Percentiles rank a stretch among this genome's conserved stretches.
These are phyloP conservation scores for Candoia aspera DNA, from an alignment of 2,113 vertebrate species.

Conservation along the genomic window DNA sequence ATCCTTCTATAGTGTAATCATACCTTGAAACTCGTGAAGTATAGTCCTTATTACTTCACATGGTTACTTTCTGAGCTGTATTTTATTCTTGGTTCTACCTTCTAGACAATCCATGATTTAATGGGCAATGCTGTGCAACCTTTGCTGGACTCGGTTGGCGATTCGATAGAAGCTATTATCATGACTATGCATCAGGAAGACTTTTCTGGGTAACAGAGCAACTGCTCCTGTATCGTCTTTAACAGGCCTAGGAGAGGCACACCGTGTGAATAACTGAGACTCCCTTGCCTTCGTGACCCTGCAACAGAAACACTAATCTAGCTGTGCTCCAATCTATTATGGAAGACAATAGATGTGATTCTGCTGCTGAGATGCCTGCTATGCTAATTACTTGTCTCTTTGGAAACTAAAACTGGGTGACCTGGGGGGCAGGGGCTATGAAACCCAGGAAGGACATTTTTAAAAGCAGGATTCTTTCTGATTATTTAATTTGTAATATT, in stretches of 20 bases:
- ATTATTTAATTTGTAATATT: neutral
- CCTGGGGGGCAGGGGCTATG: neutral
- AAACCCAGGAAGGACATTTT: neutral
- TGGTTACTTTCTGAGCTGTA: constrained; percentile 39
- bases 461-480: neutral
- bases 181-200: constrained; percentile 98
- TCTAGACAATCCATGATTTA: constrained; percentile 83
- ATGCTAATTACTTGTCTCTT: neutral
- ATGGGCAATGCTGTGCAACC: constrained; percentile 93
- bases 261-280: neutral
- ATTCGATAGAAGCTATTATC: constrained; percentile 96
- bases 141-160: constrained; percentile 89
- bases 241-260: neutral
- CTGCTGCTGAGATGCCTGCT: constrained; percentile 34
- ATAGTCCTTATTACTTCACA: constrained; percentile 38
- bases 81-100: constrained; percentile 50
- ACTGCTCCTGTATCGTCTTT: constrained; percentile 19
- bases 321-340: constrained; percentile 25
- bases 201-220: constrained; percentile 86
- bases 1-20: neutral
- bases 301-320: neutral
- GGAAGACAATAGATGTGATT: constrained; percentile 29
- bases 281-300: constrained; percentile 35
- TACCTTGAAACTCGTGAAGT: constrained; percentile 26
- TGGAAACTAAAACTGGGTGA: constrained; percentile 26